phyloP scores from a whole-genome alignment of 2,113 vertebrate genomes.

The Plecotus auritus region DNA sequence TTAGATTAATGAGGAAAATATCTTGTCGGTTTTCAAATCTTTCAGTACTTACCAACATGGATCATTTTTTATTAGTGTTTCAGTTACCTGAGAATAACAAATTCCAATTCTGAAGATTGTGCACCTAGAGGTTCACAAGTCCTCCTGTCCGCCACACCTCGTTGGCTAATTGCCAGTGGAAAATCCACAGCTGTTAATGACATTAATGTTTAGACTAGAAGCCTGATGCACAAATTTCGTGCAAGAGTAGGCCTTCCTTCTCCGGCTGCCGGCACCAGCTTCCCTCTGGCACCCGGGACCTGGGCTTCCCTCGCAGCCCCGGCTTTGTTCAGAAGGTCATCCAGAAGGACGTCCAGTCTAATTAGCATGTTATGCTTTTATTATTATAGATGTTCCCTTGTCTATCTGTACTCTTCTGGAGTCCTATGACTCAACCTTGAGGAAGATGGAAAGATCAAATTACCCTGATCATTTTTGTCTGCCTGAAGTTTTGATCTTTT shows the following conservation, averaged over 20 bases:
- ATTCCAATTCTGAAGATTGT: neutral
- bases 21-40: neutral
- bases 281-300: no score
- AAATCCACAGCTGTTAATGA: neutral
- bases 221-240: no score
- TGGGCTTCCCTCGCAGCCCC: no score
- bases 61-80: neutral
- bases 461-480: conserved; percentile 41
- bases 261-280: no score
- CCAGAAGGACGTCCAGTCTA: no score
- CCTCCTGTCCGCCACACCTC: neutral
- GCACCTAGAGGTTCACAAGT: neutral
- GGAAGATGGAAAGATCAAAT: conserved; percentile 44
- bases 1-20: neutral
- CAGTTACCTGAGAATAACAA: neutral
- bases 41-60: neutral
- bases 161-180: neutral
- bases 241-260: no score
- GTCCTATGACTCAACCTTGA: conserved; percentile 35
- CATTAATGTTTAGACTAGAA: conserved; percentile 24
- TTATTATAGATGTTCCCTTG: neutral
- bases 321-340: no score
- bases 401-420: neutral
- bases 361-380: no score
- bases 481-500: conserved; percentile 33